phyloP scores from a whole-genome alignment of 1,140 invertebrate species.

The fruit fly (Drosophila melanogaster) region DNA sequence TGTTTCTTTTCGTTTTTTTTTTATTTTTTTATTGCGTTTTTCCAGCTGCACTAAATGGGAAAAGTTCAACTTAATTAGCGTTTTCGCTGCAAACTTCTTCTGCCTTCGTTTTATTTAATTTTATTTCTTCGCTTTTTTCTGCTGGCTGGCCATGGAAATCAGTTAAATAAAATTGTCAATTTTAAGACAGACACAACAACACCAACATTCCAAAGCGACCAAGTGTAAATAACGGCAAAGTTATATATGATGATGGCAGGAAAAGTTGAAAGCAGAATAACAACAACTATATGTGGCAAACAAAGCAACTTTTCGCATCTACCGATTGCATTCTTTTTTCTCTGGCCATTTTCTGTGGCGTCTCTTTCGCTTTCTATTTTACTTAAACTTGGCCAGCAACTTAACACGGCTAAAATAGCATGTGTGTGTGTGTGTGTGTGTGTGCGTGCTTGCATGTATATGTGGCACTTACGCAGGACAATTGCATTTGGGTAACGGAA shows the following conservation, averaged over 20 bases:
- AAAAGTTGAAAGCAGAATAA: slow-evolving; percentile 28
- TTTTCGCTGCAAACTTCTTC: slow-evolving; percentile 27
- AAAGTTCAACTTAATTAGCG: slow-evolving; percentile 72
- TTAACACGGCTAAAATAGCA: slow-evolving; percentile 28
- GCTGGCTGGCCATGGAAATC: slow-evolving; percentile 15
- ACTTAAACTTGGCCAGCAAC: slow-evolving; percentile 44
- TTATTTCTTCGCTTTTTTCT: not conserved
- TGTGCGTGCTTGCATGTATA: slow-evolving; percentile 6
- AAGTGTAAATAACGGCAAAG: slow-evolving; percentile 63
- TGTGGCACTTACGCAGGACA: slow-evolving; percentile 56
- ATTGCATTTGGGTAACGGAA: slow-evolving; percentile 68
- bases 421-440: not conserved
- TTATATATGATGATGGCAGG: slow-evolving; percentile 40
- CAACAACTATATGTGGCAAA: slow-evolving; percentile 18
- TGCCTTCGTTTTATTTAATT: slow-evolving; percentile 9
- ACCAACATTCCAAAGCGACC: not conserved
- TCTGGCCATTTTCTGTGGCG: slow-evolving; percentile 11
- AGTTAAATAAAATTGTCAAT: slow-evolving; percentile 51
- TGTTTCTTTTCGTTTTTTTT: not conserved
- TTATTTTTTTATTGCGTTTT: slow-evolving; percentile 5
- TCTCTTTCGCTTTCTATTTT: slow-evolving; percentile 38
- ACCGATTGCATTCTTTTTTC: not conserved
- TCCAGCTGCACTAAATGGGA: slow-evolving; percentile 54
- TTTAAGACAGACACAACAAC: slow-evolving; percentile 16
- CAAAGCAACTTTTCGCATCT: slow-evolving; percentile 19